phyloP scores from a whole-genome alignment of 2,797 vertebrate genomes.

The Falco columbarius region DNA sequence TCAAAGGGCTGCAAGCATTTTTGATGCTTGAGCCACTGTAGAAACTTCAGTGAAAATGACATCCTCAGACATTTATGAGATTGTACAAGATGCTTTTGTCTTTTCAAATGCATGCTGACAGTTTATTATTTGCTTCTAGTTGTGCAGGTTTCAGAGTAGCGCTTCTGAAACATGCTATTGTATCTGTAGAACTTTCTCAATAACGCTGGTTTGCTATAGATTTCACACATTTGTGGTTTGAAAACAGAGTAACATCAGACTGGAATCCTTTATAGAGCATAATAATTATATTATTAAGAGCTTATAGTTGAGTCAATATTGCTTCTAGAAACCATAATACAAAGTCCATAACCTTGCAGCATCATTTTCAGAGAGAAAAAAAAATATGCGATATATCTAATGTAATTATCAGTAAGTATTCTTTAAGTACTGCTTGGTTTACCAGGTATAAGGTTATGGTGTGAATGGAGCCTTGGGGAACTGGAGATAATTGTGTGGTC shows the following conservation, averaged over 20 bases:
- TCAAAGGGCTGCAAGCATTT: not conserved
- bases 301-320: not conserved
- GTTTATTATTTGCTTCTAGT: not conserved
- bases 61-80: not conserved
- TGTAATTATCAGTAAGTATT: constrained; percentile 15
- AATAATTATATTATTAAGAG: not conserved
- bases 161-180: not conserved
- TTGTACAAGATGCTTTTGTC: not conserved
- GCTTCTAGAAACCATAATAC: not conserved
- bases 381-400: not conserved
- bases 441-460: not conserved
- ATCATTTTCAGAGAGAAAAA: not conserved
- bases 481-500: constrained; percentile 27
- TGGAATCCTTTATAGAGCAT: not conserved
- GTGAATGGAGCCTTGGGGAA: not conserved
- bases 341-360: not conserved
- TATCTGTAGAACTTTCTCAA: not conserved
- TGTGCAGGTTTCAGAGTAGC: not conserved
- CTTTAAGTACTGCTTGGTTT: constrained; percentile 13
- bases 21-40: not conserved
- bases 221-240: not conserved
- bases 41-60: not conserved
- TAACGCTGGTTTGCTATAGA: not conserved
- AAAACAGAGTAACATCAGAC: not conserved
- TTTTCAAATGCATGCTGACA: not conserved